phyloP scores from a whole-genome alignment of 2,888 invertebrate genomes.

The Arrhopalites spinosus region DNA sequence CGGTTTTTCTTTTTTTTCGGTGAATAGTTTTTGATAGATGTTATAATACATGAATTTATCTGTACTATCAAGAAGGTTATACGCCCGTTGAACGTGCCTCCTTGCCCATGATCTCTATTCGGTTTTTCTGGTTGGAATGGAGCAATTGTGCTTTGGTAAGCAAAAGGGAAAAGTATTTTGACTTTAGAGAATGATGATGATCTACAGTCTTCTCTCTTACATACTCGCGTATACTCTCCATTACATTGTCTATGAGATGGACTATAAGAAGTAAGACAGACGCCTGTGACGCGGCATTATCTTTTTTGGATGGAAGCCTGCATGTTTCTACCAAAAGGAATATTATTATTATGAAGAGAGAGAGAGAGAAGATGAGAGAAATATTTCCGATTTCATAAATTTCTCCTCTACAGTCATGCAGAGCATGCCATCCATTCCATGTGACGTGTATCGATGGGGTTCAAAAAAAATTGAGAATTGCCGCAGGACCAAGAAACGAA shows the following conservation, averaged over 20 bases:
- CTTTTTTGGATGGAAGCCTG: constrained; percentile 3
- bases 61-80: not conserved
- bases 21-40: not conserved
- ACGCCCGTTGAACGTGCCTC: not conserved
- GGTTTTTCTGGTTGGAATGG: not conserved
- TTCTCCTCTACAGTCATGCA: constrained; percentile 40
- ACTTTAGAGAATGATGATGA: constrained; percentile 28
- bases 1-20: no score
- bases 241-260: not conserved
- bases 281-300: constrained; percentile 16
- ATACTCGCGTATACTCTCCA: not conserved
- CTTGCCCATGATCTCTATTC: not conserved
- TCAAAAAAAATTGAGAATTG: constrained; percentile 28
- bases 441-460: constrained; percentile 36
- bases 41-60: not conserved
- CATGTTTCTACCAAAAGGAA: constrained; percentile 20
- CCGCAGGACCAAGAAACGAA: constrained; percentile 27
- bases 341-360: constrained; percentile 9
- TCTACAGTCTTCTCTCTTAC: constrained; percentile 20
- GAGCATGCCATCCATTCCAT: constrained; percentile 30
- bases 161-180: constrained; percentile 30
- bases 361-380: constrained; percentile 36
- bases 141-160: constrained; percentile 21
- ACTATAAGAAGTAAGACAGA: not conserved
- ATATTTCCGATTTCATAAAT: constrained; percentile 49